Conservation (phyloP, 2,888 invertebrate species). For the Amaurobius ferox region DNA sequence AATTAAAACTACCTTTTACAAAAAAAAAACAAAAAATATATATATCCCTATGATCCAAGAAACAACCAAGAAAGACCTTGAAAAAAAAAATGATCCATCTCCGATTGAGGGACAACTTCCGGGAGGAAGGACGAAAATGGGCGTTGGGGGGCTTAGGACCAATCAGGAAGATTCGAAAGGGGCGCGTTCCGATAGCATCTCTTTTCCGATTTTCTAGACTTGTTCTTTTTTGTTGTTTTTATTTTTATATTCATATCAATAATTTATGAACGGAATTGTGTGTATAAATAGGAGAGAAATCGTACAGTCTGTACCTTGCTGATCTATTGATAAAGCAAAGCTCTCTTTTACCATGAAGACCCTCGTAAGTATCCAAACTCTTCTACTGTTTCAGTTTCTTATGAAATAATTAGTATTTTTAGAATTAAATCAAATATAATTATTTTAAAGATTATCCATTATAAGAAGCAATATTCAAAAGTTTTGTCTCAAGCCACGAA, state of each 20-base stretch:
- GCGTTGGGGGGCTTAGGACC: neutral
- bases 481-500: too few relatives aligned
- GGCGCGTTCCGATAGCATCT: neutral
- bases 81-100: neutral
- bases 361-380: slow-evolving; percentile 33
- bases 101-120: neutral
- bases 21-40: too few relatives aligned
- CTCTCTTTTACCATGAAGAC: slow-evolving; percentile 40
- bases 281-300: neutral
- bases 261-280: neutral
- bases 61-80: neutral
- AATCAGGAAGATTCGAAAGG: neutral
- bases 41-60: neutral
- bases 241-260: neutral
- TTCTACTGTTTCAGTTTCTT: neutral
- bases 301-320: slow-evolving; percentile 26
- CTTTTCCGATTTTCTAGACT: too few relatives aligned
- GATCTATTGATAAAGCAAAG: slow-evolving; percentile 32
- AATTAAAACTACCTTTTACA: neutral
- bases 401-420: too few relatives aligned
- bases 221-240: too few relatives aligned
- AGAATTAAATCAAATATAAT: too few relatives aligned
- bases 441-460: too few relatives aligned
- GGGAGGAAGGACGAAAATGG: neutral
- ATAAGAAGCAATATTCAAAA: too few relatives aligned